A percentile compares a stretch with the other conserved stretches of the same genome.
phyloP scores from a whole-genome alignment of 1,140 invertebrate species.

The Drosophila melanica region DNA sequence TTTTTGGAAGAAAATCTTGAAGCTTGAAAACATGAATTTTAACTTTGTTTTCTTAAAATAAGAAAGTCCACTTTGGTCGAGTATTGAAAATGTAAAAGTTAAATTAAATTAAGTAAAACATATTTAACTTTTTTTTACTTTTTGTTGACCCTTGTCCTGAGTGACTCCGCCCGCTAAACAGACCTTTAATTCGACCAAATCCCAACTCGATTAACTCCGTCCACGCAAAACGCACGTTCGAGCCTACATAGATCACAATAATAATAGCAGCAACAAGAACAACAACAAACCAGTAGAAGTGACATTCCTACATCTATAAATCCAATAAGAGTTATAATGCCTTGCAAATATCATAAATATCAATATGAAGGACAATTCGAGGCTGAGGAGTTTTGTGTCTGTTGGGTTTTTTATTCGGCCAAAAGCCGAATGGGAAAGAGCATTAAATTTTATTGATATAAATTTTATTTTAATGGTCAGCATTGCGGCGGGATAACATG shows the following conservation, averaged over 20 bases:
- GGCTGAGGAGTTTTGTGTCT: slow-evolving; percentile 1
- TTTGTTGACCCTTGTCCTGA: not conserved
- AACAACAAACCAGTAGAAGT: not conserved
- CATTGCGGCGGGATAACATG: slow-evolving; percentile 73
- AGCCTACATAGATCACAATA: slow-evolving; percentile 49
- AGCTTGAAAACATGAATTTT: no score
- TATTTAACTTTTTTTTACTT: not conserved
- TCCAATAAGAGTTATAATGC: slow-evolving; percentile 75
- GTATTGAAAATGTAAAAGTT: no score
- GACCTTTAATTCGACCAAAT: not conserved
- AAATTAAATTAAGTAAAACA: no score
- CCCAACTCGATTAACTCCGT: not conserved
- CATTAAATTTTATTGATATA: slow-evolving; percentile 76
- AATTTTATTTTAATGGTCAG: slow-evolving; percentile 80
- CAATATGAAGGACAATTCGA: slow-evolving; percentile 67
- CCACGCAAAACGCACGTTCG: not conserved
- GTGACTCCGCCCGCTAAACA: no score
- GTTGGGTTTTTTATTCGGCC: slow-evolving; percentile 25
- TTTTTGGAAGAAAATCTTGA: no score
- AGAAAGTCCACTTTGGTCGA: no score
- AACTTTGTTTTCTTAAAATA: no score
- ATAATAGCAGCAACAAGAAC: slow-evolving; percentile 10
- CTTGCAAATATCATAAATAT: slow-evolving; percentile 81
- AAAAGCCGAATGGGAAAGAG: slow-evolving; percentile 21
- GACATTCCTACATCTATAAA: slow-evolving; percentile 50